Evolutionary conservation across 2,888 invertebrate genomes (phyloP).

Genomic region (Stenichneumon culpator): DNA sequence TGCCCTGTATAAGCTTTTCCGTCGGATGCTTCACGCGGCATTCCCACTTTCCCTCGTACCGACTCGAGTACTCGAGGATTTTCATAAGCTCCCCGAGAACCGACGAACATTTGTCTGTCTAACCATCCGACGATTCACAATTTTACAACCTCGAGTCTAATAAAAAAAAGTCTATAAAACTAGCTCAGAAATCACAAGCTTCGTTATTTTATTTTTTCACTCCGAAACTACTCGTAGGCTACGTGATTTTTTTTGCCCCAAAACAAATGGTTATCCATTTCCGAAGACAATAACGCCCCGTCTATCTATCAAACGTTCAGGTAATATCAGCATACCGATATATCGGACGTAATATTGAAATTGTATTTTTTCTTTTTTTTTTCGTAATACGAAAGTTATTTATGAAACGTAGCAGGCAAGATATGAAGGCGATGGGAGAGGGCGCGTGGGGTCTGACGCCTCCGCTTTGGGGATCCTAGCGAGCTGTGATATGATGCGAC

Average conservation of each 20-base stretch:
- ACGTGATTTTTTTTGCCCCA: conserved; percentile 67
- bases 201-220: neutral
- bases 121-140: conserved; percentile 43
- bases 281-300: conserved; percentile 84
- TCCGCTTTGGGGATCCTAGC: conserved; percentile 48
- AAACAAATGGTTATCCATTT: conserved; percentile 84
- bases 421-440: conserved; percentile 67
- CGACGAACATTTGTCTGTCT: conserved; percentile 48
- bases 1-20: conserved; percentile 37
- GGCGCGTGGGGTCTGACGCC: neutral
- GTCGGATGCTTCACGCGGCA: conserved; percentile 48
- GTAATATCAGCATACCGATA: conserved; percentile 82
- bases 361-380: conserved; percentile 78
- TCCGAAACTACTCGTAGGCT: neutral
- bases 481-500: conserved; percentile 78
- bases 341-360: conserved; percentile 83
- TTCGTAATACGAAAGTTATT: conserved; percentile 83
- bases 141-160: conserved; percentile 11
- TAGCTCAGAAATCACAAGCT: neutral
- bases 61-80: conserved; percentile 66
- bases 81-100: conserved; percentile 69
- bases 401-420: conserved; percentile 83
- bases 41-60: conserved; percentile 57
- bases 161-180: conserved; percentile 22
- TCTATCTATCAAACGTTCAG: conserved; percentile 84